Evolutionary conservation across 2,113 vertebrate species (phyloP).

Genomic region (Dissostichus mawsoni): DNA sequence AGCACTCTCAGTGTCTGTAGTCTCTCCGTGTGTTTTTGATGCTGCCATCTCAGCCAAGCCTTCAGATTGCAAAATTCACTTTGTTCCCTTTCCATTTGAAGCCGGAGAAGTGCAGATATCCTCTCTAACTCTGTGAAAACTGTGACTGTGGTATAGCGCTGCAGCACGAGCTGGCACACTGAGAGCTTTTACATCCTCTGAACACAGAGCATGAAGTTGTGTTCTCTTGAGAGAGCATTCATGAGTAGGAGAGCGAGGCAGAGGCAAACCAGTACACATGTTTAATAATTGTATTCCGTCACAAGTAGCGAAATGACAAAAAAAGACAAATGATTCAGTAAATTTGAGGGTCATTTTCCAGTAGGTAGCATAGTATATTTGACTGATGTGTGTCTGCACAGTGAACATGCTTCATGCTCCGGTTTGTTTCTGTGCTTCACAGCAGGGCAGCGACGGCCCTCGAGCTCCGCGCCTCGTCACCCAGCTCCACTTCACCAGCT

Average conservation of each 20-base stretch:
- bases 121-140: conserved; percentile 57
- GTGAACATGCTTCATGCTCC: conserved; percentile 6
- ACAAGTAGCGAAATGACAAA: conserved; percentile 38
- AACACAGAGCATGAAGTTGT: conserved; percentile 48
- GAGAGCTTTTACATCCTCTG: conserved; percentile 56
- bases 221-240: conserved; percentile 43
- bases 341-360: conserved; percentile 6
- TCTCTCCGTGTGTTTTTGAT: conserved; percentile 38
- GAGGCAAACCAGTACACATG: conserved; percentile 27
- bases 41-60: conserved; percentile 43
- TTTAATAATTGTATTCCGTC: conserved; percentile 50
- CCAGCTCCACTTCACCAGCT: conserved; percentile 98
- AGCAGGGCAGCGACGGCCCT: conserved; percentile 89
- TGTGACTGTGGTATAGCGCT: conserved; percentile 43
- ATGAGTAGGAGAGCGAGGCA: conserved; percentile 19
- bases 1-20: conserved; percentile 3
- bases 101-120: conserved; percentile 50
- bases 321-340: not conserved
- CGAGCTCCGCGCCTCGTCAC: conserved; percentile 91
- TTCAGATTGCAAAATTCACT: conserved; percentile 66
- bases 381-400: conserved; percentile 5
- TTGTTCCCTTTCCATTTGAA: conserved; percentile 71
- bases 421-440: conserved; percentile 47
- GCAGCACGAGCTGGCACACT: conserved; percentile 46
- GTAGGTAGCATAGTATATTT: not conserved